These are phyloP conservation scores for Anthonomus grandis DNA, from an alignment of 1,140 invertebrate genomes.

Conservation along the genomic window DNA sequence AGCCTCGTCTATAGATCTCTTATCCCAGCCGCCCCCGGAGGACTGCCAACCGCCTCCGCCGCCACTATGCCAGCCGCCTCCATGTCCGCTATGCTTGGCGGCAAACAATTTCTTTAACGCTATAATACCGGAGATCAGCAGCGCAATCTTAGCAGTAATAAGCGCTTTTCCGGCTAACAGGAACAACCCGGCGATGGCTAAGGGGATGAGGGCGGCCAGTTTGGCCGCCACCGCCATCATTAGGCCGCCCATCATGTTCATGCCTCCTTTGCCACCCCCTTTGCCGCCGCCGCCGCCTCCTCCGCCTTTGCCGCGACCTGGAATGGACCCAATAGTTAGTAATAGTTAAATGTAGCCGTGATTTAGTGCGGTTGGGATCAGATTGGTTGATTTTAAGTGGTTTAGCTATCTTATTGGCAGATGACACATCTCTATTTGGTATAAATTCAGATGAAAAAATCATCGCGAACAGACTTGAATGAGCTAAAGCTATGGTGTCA, in stretches of 20 bases:
- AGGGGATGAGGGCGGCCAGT: conserved; percentile 67
- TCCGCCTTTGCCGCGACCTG: conserved; percentile 51
- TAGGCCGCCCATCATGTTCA: conserved; percentile 81
- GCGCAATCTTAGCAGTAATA: conserved; percentile 74
- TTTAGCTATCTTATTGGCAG: no score
- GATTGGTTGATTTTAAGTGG: conserved; percentile 6
- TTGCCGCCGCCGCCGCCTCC: conserved; percentile 16
- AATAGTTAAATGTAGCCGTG: conserved; percentile 14
- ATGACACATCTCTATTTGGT: no score
- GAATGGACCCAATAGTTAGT: conserved; percentile 31
- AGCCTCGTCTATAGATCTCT: conserved; percentile 54
- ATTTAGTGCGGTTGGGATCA: conserved; percentile 19
- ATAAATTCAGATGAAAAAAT: no score
- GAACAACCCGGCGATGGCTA: conserved; percentile 71
- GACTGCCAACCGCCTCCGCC: conserved; percentile 50
- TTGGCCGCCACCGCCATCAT: conserved; percentile 76
- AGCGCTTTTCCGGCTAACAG: conserved; percentile 72
- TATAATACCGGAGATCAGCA: conserved; percentile 72
- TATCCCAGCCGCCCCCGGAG: conserved; percentile 54
- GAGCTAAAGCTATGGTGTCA: no score
- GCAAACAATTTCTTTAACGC: conserved; percentile 73
- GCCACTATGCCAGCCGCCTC: conserved; percentile 60
- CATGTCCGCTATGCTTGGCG: conserved; percentile 59
- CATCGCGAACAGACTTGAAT: no score
- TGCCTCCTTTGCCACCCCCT: conserved; percentile 57